A percentile compares a stretch with the other conserved stretches of the same genome.
These are phyloP conservation scores for Sphaerophoria rueppellii DNA, from an alignment of 2,888 invertebrate genomes.

Conservation along the genomic window DNA sequence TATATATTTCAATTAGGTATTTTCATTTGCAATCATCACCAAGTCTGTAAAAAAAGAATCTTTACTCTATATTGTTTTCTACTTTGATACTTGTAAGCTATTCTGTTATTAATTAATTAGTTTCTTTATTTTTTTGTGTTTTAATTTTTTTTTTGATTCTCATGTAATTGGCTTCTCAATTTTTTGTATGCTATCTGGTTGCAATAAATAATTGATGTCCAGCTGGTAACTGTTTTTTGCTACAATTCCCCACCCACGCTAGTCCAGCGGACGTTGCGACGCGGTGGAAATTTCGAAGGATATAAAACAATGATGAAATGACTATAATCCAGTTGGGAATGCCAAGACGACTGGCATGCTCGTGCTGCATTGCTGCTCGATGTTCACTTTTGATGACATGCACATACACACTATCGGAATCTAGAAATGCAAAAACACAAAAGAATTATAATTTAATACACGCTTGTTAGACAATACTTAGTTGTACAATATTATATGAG, in stretches of 20 bases:
- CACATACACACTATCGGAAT: conserved; percentile 91
- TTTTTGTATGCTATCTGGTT: conserved; percentile 59
- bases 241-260: conserved; percentile 13
- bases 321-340: conserved; percentile 78
- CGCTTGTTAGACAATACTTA: conserved; percentile 20
- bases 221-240: conserved; percentile 47
- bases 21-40: conserved; percentile 1
- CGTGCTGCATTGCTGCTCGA: conserved; percentile 86
- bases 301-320: conserved; percentile 65
- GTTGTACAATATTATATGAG: conserved; percentile 27
- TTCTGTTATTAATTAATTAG: conserved; percentile 39
- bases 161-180: conserved; percentile 18
- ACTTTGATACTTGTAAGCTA: conserved; percentile 28
- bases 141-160: conserved; percentile 10
- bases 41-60: conserved; percentile 19
- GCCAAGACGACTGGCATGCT: conserved; percentile 78
- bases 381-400: conserved; percentile 91
- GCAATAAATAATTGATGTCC: conserved; percentile 36
- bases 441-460: conserved; percentile 26
- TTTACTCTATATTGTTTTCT: conserved; percentile 32
- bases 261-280: conserved; percentile 5
- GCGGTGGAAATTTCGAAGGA: conserved; percentile 52
- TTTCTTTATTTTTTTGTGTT: conserved; percentile 35
- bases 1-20: conserved; percentile 15
- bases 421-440: conserved; percentile 82